Percentiles rank a stretch among this genome's conserved stretches.
Evolutionary conservation across 2,888 invertebrate species (phyloP).

Genomic region (Ferdinandea cuprea): DNA sequence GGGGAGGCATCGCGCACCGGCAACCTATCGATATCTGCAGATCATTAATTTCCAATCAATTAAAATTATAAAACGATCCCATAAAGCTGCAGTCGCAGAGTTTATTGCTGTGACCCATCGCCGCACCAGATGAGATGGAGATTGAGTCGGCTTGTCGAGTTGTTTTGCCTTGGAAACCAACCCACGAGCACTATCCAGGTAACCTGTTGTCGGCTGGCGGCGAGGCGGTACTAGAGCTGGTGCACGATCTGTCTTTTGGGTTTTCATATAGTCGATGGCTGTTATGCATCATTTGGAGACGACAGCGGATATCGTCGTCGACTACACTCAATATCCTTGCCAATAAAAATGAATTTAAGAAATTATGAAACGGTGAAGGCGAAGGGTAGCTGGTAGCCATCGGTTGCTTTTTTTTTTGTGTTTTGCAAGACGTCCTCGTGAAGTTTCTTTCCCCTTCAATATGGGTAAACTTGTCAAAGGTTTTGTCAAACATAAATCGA

Average conservation of each 20-base stretch:
- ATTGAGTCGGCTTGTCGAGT: slow-evolving; percentile 39
- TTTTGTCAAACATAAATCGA: slow-evolving; percentile 34
- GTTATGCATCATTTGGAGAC: slow-evolving; percentile 26
- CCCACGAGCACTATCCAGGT: neutral
- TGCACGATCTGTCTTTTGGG: slow-evolving; percentile 62
- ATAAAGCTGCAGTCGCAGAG: slow-evolving; percentile 74
- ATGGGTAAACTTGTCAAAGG: slow-evolving; percentile 11
- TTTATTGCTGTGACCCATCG: slow-evolving; percentile 68
- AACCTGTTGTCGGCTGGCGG: slow-evolving; percentile 54
- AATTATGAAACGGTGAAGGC: slow-evolving; percentile 43
- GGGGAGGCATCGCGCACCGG: slow-evolving; percentile 17
- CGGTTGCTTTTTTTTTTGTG: slow-evolving; percentile 4
- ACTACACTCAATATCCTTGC: slow-evolving; percentile 56
- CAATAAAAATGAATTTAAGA: slow-evolving; percentile 58
- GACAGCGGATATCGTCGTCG: slow-evolving; percentile 12
- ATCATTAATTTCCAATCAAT: slow-evolving; percentile 77
- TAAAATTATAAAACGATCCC: slow-evolving; percentile 77
- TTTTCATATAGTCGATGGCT: slow-evolving; percentile 34
- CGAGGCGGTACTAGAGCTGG: neutral
- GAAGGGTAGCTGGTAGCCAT: no score
- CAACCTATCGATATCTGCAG: slow-evolving; percentile 65
- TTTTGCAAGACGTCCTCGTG: neutral
- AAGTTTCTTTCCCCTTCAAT: neutral
- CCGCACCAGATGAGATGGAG: slow-evolving; percentile 59
- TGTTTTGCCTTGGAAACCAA: slow-evolving; percentile 4